Base-by-base conservation (phyloP, 2,797 vertebrate genomes). In the Pterois miles region DNA sequence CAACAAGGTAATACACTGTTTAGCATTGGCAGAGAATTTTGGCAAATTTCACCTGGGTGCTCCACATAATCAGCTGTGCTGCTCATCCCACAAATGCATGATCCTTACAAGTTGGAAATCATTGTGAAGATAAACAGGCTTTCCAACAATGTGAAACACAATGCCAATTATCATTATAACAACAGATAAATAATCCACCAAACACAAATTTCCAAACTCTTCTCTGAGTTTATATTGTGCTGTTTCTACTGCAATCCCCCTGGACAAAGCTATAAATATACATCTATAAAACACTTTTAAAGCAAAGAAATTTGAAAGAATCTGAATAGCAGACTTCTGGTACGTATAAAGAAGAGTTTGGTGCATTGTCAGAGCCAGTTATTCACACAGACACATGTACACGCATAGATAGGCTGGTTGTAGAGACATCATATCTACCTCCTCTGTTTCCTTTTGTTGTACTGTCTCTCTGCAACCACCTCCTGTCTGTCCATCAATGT, bases 361-460 rank as follows among this genome's bases (percentile, higher is more conserved):
- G 27, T 59, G 54, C 59, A 59, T 78, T 82, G 65, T 79, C 20
- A 54, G 29, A 78, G 43, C 7, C 43, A 73, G 11, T 40, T 36
- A 23, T 60, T 71, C 16, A 62, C 12, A 53, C 18, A 65, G 25
- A 71, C 12, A 63, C 52, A 33, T 2, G 14, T 48, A 36, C 20
- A 53, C 53, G 11, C 71, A 70, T 79, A 83, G 40, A 79, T 86
- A 84, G 80, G 29, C 78, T 82, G 87, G 84, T 86, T 83, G 82
- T 87, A 86, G 78, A 89, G 84, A 91, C 78, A 68, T 65, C 70
- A 83, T 54, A 85, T 90, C 93, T 94, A 94, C 93, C 92, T 94
- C 93, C 85, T 75, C 58, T 75, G 29, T 76, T 78, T 68, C 29
- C 25, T 62, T 76, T 80, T 74, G 34, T 81, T 74, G 46, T 83